These are phyloP conservation scores for Salticus scenicus DNA, from an alignment of 2,888 invertebrate species.

Conservation along the genomic window DNA sequence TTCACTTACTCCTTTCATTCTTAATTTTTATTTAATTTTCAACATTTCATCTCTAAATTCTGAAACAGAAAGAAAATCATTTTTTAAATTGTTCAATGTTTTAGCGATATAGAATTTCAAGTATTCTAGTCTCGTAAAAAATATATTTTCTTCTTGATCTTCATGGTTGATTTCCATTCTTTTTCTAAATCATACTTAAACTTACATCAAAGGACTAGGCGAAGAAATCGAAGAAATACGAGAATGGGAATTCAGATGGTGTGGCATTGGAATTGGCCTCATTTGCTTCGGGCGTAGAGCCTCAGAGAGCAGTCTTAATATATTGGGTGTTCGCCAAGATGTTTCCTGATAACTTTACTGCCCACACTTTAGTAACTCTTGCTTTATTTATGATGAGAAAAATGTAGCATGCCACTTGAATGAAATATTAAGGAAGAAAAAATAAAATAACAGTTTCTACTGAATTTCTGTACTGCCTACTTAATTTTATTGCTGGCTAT, in stretches of 20 bases:
- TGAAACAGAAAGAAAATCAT: too few relatives aligned
- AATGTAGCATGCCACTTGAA: background rate
- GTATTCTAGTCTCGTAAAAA: too few relatives aligned
- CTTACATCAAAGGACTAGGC: background rate
- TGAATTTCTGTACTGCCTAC: background rate
- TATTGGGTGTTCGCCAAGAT: constrained; percentile 58
- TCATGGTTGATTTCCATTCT: background rate
- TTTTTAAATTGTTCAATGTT: too few relatives aligned
- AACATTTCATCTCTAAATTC: too few relatives aligned
- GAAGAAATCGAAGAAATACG: too few relatives aligned
- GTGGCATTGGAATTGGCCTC: background rate
- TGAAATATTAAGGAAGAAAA: background rate
- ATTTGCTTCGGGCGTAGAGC: background rate
- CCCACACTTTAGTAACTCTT: constrained; percentile 39
- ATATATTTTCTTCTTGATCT: too few relatives aligned
- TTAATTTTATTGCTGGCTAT: background rate
- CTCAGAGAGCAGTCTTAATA: constrained; percentile 50
- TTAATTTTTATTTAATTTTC: too few relatives aligned
- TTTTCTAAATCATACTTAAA: background rate
- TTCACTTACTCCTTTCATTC: too few relatives aligned
- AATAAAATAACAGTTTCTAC: background rate
- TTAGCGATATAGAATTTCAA: too few relatives aligned
- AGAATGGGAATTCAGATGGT: background rate
- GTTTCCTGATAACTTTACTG: constrained; percentile 35
- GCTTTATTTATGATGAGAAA: constrained; percentile 48